Conservation (phyloP, 1,140 invertebrate genomes). For the roundworm (Caenorhabditis elegans) region WBcel235 BX284602.5:5928501-5929000, state of each 20-base stretch:
- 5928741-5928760: neutral
- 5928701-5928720: constrained; percentile 33
- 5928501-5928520: too few relatives aligned
- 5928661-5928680: neutral
- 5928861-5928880: neutral
- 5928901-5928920: neutral
- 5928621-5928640: constrained; percentile 27
- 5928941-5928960: neutral
- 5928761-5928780: neutral
- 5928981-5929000: constrained; percentile 13
- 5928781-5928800: constrained; percentile 7
- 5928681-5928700: constrained; percentile 28
- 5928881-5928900: neutral
- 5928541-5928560: neutral
- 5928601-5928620: neutral
- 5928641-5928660: constrained; percentile 22
- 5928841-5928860: neutral
- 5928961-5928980: neutral
- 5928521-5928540: too few relatives aligned
- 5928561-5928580: neutral
- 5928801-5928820: neutral
- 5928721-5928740: constrained; percentile 28
- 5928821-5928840: neutral
- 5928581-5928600: constrained; percentile 16
- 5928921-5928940: neutral